Percentiles rank a stretch among this genome's conserved stretches.
phyloP scores from a whole-genome alignment of 2,113 vertebrate genomes.

The Tetrax tetrax region DNA sequence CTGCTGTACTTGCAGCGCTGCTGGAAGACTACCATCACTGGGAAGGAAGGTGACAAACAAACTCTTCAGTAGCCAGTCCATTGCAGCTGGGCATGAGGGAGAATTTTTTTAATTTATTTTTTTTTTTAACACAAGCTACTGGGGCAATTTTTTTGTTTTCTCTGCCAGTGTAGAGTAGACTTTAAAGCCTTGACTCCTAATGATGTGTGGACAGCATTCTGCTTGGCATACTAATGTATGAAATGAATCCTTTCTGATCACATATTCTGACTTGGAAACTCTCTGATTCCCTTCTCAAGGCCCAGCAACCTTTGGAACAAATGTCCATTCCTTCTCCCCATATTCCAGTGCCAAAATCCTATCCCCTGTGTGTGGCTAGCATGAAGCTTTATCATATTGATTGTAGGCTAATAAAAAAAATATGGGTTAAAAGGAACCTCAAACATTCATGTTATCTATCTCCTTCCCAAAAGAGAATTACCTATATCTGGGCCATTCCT shows the following conservation, averaged over 20 bases:
- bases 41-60: not conserved
- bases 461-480: not conserved
- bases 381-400: not conserved
- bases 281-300: not conserved
- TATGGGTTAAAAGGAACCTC: not conserved
- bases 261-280: not conserved
- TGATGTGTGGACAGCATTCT: not conserved
- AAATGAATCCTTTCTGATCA: not conserved
- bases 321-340: not conserved
- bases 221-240: not conserved
- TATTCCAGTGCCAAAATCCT: not conserved
- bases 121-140: not conserved
- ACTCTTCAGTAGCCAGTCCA: not conserved
- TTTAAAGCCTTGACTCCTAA: not conserved
- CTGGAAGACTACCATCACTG: not conserved
- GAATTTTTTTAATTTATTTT: not conserved
- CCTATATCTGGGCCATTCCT: not conserved
- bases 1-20: fast-evolving
- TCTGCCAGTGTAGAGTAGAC: not conserved
- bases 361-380: not conserved
- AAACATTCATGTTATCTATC: not conserved
- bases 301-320: not conserved
- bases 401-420: not conserved
- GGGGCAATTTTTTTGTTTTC: not conserved
- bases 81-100: not conserved